Base-by-base conservation (phyloP, 2,797 vertebrate species). In the Centroberyx gerrardi region DNA sequence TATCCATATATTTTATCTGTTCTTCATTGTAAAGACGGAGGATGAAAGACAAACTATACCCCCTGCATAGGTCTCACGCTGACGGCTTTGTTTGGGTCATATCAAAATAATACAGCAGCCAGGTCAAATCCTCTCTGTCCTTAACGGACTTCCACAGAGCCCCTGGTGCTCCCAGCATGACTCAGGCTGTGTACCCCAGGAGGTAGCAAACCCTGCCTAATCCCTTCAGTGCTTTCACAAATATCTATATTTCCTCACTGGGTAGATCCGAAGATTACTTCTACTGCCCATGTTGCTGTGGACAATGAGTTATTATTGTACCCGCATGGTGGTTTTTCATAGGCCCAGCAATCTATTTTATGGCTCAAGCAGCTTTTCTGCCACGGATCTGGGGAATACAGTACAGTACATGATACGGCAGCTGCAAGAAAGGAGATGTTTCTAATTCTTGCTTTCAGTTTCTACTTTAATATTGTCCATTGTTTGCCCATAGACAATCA, bases 141-240 rank as follows among this genome's bases (percentile, higher is more conserved):
- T 82, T 68, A 82, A 74, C 84, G 78, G 85, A 86, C 85, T 82
- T 87, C 74, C 79, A 70, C 81, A 69, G 82, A 87, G 83, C 88
- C 88, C 81, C 87, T 76, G 88, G 87, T 74, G 90, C 82, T 93
- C 92, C 68, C 94, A 93, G 92, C 93, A 88, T 78, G 92, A 91
- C 82, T 85, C 87, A 53, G 81, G 76, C 87, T 68, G 65, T 59
- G 74, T 84, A 76, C 91, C 74, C 84, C 91, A 90, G 94, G 93
- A 94, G 93, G 90, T 90, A 88, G 87, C 91, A 80, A 91, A 93
- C 92, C 94, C 83, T 94, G 89, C 78, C 92, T 94, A 94, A 94
- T 94, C 92, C 91, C 84, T 68, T 94, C 91, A 93, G 86, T 71
- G 82, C 88, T 92, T 87, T 91, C 77, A 83, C 89, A 92, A 89